phyloP scores from a whole-genome alignment of 2,797 vertebrate species.

The Linurgus olivaceus region DNA sequence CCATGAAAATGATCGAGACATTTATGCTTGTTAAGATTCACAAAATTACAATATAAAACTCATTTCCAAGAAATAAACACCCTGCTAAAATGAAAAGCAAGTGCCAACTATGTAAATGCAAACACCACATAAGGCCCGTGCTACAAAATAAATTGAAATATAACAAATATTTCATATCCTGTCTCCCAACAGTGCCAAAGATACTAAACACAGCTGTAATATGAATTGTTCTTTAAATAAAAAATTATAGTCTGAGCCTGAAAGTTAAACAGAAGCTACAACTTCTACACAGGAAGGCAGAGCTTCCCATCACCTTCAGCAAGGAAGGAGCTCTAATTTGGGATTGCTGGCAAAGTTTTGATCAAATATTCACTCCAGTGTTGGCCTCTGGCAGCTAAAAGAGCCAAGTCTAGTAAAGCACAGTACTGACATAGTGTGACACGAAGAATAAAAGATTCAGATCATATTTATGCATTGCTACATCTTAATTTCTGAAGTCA shows the following conservation, averaged over 20 bases:
- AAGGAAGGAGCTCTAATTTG: background rate
- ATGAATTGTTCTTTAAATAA: background rate
- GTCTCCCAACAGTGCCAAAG: background rate
- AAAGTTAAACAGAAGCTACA: background rate
- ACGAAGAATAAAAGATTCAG: background rate
- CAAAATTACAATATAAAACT: background rate
- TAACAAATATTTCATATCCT: background rate
- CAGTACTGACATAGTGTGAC: background rate
- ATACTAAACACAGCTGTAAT: background rate
- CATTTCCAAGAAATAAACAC: slow-evolving; percentile 7
- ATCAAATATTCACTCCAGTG: background rate
- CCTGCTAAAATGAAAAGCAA: background rate
- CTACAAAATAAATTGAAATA: background rate
- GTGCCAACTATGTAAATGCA: background rate
- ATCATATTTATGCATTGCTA: background rate
- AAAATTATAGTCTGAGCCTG: background rate
- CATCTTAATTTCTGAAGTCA: background rate
- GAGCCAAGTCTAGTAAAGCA: background rate
- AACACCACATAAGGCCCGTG: background rate
- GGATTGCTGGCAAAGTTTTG: background rate
- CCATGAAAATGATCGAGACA: background rate
- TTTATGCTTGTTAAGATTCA: background rate
- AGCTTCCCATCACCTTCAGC: background rate
- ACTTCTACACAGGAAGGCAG: background rate
- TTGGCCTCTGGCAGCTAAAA: background rate